A percentile compares a stretch with the other conserved stretches of the same genome.
Evolutionary conservation across 2,888 invertebrate genomes (phyloP).

Genomic region (Lasius platythorax): DNA sequence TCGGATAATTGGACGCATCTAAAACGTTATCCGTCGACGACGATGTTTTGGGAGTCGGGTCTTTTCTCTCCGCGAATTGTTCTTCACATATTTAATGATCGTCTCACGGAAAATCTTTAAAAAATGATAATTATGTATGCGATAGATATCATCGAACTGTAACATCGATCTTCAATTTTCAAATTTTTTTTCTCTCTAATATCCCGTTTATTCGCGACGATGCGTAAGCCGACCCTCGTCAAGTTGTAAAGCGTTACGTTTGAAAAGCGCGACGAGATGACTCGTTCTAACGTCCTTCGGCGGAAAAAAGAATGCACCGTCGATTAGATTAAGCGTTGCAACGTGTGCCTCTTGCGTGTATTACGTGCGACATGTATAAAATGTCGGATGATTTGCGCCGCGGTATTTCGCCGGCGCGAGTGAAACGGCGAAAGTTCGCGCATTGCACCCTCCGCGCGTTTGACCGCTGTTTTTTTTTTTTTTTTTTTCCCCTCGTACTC

Average conservation of each 20-base stretch:
- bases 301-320: conserved; percentile 31
- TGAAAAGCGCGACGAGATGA: conserved; percentile 35
- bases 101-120: background rate
- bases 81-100: background rate
- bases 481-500: background rate
- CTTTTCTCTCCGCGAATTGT: background rate
- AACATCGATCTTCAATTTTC: background rate
- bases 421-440: conserved; percentile 54
- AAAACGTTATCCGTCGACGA: background rate
- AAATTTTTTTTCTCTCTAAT: background rate
- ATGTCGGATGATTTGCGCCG: conserved; percentile 35
- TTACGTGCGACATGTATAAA: background rate
- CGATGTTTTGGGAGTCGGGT: background rate
- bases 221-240: background rate
- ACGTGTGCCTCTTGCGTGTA: conserved; percentile 23
- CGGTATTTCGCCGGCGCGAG: conserved; percentile 43
- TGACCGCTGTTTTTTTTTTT: conserved; percentile 48
- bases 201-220: background rate
- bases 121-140: background rate
- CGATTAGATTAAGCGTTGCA: conserved; percentile 48
- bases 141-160: background rate
- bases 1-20: no score
- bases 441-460: conserved; percentile 45
- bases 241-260: background rate
- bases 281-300: conserved; percentile 39